Base-by-base conservation (phyloP, 2,888 invertebrate genomes). In the Caenorhabditis macrosperma region DNA sequence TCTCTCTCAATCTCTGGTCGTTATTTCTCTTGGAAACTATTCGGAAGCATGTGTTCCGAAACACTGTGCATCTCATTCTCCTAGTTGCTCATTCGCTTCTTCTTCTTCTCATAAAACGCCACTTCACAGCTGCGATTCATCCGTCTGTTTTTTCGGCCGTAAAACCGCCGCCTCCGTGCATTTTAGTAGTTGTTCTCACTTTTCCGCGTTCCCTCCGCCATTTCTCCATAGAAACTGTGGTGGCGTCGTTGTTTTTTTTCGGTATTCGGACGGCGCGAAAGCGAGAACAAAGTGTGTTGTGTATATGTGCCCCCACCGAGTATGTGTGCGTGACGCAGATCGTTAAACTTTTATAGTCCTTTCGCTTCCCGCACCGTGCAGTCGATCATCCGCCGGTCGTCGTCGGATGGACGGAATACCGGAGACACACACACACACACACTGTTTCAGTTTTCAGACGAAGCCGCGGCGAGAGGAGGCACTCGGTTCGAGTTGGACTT, bases 291-390 rank as follows among this genome's bases (percentile, higher is more conserved):
- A 50, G 26, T 71, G 33, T 61, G 61, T 55, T 30, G 28, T 61
- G 52, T 71, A 61, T 71, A 68, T 61, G 54, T 50, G 50, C 50
- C 20, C n/a, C n/a, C n/a, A 22, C 12, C 59, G 61, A 72, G 72
- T 55, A 41, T 69, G 41, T 69, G 41, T 20, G 60, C 35, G 61
- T 72, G 72, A 72, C 72, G 57, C 57, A 72, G 63, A 64, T 72
- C 72, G 72, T 72, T 72, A 72, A 72, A 72, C 63, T 72, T 72
- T 72, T 64, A 72, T 72, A 72, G 63, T 64, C 57, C 72, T 63
- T 61, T 71, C 55, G 55, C 61, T 71, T 71, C 41, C 46, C 38
- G 69, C 61, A 69, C 69, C 69, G 60, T 44, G 44, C 44, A 24
- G 69, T 69, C 50, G 69, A 69, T 69, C 69, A 69, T 69, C 69